Conservation (phyloP, 2,113 vertebrate species). For the Leiothrix lutea region DNA sequence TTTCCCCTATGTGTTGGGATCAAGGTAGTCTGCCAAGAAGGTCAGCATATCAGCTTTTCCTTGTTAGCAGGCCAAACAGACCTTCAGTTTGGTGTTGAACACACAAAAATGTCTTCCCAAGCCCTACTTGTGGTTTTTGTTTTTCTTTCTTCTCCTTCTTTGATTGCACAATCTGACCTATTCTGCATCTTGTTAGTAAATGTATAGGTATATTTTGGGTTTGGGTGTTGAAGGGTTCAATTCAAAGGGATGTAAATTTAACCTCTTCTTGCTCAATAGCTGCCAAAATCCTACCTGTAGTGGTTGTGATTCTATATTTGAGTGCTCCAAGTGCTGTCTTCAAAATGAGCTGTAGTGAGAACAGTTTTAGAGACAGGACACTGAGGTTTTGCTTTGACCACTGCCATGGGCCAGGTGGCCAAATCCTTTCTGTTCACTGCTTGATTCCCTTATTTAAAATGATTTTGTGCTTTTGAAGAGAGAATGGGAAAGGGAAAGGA, state of each 20-base stretch:
- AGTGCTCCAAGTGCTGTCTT: not conserved
- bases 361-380: accelerated
- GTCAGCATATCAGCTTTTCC: not conserved
- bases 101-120: not conserved
- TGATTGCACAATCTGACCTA: not conserved
- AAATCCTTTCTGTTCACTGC: not conserved
- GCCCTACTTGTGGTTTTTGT: not conserved
- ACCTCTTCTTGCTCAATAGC: not conserved
- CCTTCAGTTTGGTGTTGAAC: not conserved
- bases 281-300: not conserved
- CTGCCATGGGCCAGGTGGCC: not conserved
- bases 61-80: not conserved
- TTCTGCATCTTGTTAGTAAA: not conserved
- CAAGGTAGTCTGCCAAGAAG: not conserved
- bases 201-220: not conserved
- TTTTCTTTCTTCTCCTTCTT: not conserved
- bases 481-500: not conserved
- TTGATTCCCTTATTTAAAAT: not conserved
- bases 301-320: not conserved
- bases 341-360: not conserved
- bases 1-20: not conserved
- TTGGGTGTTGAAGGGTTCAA: not conserved
- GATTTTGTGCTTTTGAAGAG: not conserved
- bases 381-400: not conserved
- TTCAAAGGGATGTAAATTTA: not conserved